A percentile compares a stretch with the other conserved stretches of the same genome.
These are phyloP conservation scores for Takifugu flavidus DNA, from an alignment of 2,113 vertebrate species.

Conservation along the genomic window DNA sequence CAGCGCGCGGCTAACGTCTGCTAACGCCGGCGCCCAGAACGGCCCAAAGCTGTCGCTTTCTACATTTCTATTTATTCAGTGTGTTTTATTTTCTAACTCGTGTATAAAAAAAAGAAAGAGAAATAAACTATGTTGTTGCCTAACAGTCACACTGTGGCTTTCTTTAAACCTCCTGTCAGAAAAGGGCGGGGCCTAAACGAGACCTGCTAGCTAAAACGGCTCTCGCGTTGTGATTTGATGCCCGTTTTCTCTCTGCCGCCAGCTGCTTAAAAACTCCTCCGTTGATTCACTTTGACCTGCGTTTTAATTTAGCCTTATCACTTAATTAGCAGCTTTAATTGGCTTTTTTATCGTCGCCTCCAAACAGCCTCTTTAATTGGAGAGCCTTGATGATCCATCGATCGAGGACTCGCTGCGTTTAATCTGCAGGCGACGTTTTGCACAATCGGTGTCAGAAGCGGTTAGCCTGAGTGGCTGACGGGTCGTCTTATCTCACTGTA, in stretches of 20 bases:
- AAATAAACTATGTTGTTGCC: slow-evolving; percentile 72
- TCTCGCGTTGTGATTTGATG: too few relatives aligned
- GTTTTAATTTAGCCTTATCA: slow-evolving; percentile 71
- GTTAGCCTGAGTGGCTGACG: slow-evolving; percentile 41
- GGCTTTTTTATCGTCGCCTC: slow-evolving; percentile 48
- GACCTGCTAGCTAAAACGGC: too few relatives aligned
- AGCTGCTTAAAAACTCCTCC: slow-evolving; percentile 23
- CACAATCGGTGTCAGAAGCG: slow-evolving; percentile 45
- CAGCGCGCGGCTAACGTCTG: slow-evolving; percentile 52
- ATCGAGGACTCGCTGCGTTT: slow-evolving; percentile 32
- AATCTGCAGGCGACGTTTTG: slow-evolving; percentile 44
- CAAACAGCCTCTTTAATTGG: slow-evolving; percentile 53
- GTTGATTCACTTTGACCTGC: slow-evolving; percentile 43
- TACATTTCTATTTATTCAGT: slow-evolving; percentile 80
- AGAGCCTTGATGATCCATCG: slow-evolving; percentile 60
- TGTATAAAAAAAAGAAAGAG: slow-evolving; percentile 70
- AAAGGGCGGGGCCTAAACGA: too few relatives aligned
- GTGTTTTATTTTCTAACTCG: slow-evolving; percentile 77
- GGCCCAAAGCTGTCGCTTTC: slow-evolving; percentile 57
- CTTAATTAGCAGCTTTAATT: slow-evolving; percentile 73
- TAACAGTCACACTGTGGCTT: slow-evolving; percentile 14
- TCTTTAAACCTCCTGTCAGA: background rate
- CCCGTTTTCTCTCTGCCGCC: background rate
- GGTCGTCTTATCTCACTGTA: slow-evolving; percentile 1
- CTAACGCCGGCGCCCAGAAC: too few relatives aligned